Conservation (phyloP, 2,797 vertebrate genomes). For the Lates japonicus region DNA sequence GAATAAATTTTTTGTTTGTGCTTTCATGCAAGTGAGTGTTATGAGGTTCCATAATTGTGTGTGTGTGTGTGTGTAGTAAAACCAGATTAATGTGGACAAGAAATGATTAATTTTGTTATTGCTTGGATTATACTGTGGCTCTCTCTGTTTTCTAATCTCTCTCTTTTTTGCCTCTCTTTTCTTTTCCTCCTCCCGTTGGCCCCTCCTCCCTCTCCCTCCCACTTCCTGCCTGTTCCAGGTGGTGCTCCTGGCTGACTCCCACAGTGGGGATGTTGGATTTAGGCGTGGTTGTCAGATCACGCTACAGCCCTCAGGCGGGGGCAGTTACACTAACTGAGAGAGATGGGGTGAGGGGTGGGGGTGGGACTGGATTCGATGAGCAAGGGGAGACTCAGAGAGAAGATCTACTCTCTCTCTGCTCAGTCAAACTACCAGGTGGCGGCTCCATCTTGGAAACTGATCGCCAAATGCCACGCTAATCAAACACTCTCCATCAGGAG, state of each 20-base stretch:
- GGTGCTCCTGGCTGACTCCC: constrained; percentile 83
- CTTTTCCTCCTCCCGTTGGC: too few species aligned
- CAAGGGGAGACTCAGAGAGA: constrained; percentile 1
- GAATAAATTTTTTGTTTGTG: not conserved
- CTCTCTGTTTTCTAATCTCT: constrained; percentile 14
- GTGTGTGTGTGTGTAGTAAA: constrained; percentile 1
- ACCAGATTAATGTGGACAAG: constrained; percentile 59
- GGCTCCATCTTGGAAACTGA: constrained; percentile 71
- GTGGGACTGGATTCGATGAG: not conserved
- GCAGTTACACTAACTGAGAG: constrained; percentile 69
- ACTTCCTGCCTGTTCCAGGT: constrained; percentile 80
- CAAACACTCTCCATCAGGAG: constrained; percentile 45
- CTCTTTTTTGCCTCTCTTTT: not conserved
- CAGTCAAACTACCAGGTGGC: constrained; percentile 60
- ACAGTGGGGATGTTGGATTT: constrained; percentile 94
- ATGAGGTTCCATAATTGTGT: not conserved
- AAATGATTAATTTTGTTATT: constrained; percentile 73
- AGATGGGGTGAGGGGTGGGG: not conserved
- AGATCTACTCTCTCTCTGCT: not conserved
- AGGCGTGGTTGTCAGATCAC: constrained; percentile 97
- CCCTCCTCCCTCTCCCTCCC: not conserved
- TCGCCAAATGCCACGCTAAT: constrained; percentile 71
- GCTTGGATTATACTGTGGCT: constrained; percentile 57
- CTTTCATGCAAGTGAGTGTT: not conserved
- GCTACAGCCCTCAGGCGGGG: constrained; percentile 91